Evolutionary conservation across 2,888 invertebrate species (phyloP), one percentile per base, ranked within the genome.

Genomic region (Argyra leucocephala): DNA sequence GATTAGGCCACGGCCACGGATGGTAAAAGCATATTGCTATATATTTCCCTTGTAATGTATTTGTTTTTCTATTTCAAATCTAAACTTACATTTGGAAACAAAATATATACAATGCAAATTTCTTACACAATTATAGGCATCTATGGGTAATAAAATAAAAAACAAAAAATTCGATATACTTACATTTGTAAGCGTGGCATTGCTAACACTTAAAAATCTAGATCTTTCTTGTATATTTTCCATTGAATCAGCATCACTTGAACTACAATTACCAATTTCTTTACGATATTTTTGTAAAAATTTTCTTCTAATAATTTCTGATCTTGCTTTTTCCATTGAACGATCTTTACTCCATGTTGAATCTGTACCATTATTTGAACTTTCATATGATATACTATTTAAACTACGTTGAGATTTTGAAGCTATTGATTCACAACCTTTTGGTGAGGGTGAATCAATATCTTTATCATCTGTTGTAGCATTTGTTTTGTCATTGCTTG

Each of bases 121-220:
- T n/a, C n/a, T n/a, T n/a, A n/a, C n/a, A n/a, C n/a, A n/a, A n/a
- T n/a, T n/a, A n/a, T n/a, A n/a, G n/a, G n/a, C n/a, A n/a, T n/a
- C n/a, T n/a, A n/a, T n/a, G n/a, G n/a, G n/a, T n/a, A n/a, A n/a
- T n/a, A n/a, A n/a, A n/a, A n/a, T n/a, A n/a, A n/a, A n/a, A n/a
- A n/a, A n/a, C n/a, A n/a, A n/a, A n/a, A n/a, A n/a, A n/a, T n/a
- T n/a, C n/a, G n/a, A 70, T 72, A 71, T 71, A 82, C 84, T 83
- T 79, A 86, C 86, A 79, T 86, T 86, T 66, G 86, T 86, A 68
- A 86, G 78, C 26, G 85, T 86, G 61, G 82, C 82, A 67, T 83
- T 84, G 71, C 81, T 81, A 63, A 83, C 83, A 67, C 81, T 82
- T 66, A 83, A 81, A 68, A 83, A 75, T 31, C 64, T 65, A n/a